Percentiles rank a stretch among this genome's conserved stretches.
These are phyloP conservation scores for Antheraea yamamai DNA, from an alignment of 2,888 invertebrate species.

Conservation along the genomic window DNA sequence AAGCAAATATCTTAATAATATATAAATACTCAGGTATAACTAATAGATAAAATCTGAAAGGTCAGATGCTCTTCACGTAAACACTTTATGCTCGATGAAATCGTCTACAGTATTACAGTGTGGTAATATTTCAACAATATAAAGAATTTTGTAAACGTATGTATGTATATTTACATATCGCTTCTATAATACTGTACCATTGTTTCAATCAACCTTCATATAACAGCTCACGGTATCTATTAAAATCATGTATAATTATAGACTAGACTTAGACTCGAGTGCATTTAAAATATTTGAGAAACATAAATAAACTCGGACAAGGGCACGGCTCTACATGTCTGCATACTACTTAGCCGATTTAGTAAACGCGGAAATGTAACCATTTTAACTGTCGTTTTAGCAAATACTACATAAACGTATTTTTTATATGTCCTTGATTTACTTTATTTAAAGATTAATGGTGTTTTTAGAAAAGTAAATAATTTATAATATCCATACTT, in stretches of 20 bases:
- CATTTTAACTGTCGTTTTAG: background rate
- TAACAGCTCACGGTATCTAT: background rate
- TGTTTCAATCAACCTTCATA: conserved; percentile 15
- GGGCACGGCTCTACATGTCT: conserved; percentile 21
- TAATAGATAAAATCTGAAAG: conserved; percentile 23
- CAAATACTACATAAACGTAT: background rate
- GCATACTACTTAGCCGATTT: conserved; percentile 19
- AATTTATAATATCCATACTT: background rate
- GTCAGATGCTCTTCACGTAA: conserved; percentile 19
- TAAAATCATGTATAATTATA: background rate
- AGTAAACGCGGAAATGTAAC: conserved; percentile 19
- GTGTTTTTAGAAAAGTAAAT: background rate
- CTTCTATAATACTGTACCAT: background rate
- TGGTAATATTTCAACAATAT: conserved; percentile 14
- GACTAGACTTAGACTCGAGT: conserved; percentile 22
- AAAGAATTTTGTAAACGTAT: background rate
- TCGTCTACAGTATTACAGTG: conserved; percentile 1
- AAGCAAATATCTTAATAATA: conserved; percentile 21
- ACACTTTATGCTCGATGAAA: conserved; percentile 16
- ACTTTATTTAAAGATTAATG: background rate
- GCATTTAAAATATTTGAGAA: conserved; percentile 23
- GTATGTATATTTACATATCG: background rate
- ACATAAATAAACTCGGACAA: conserved; percentile 23
- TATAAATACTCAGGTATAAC: conserved; percentile 13
- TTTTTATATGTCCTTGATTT: background rate